Evolutionary conservation across 2,113 vertebrate genomes (phyloP), one percentile per base, ranked within the genome.

Genomic region (Drymodes brunneopygia): DNA sequence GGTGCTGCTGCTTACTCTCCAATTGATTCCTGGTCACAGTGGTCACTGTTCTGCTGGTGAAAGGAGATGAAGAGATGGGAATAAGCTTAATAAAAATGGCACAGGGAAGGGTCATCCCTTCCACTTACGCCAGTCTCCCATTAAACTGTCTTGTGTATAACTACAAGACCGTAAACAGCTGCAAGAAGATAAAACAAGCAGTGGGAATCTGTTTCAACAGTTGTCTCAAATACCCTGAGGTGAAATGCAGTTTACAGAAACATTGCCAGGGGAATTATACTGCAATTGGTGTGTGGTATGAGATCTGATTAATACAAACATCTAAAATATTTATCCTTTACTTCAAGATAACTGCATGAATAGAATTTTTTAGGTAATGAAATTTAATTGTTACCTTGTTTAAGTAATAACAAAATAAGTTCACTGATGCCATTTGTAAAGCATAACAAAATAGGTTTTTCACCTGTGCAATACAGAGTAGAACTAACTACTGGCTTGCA

Each of bases 101-200:
- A 56, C 2, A 23, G 24, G 53, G 20, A 64, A 50, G 12, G 38
- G 13, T 19, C 10, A 54, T 20, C 33, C 19, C 12, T 86, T 86
- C 38, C 6, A 16, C 11, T 51, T 50, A 35, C 0, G 3, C 22
- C 12, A n/a, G 3, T 36, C 24, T 75, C 12, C 23, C 15, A 20
- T 67, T 56, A 72, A 85, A 74, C 23, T 62, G 8, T 67, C 8
- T 50, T 50, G 2, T 54, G 14, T 38, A 42, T n/a, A 8, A 7
- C 27, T 50, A 10, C 0, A 5, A 60, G 29, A 54, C 12, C 61
- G 12, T 12, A 79, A 81, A 60, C 4, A 72, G 15, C 31, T 77
- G 14, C 15, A 65, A 86, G 31, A 77, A 66, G 36, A 33, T 65
- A 51, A 69, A 94, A 61, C 12, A 18, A 91, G 47, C 24, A 62